Percentiles rank a stretch among this genome's conserved stretches.
Conservation (phyloP, 2,113 vertebrate species). For the Phalacrocorax carbo region DNA sequence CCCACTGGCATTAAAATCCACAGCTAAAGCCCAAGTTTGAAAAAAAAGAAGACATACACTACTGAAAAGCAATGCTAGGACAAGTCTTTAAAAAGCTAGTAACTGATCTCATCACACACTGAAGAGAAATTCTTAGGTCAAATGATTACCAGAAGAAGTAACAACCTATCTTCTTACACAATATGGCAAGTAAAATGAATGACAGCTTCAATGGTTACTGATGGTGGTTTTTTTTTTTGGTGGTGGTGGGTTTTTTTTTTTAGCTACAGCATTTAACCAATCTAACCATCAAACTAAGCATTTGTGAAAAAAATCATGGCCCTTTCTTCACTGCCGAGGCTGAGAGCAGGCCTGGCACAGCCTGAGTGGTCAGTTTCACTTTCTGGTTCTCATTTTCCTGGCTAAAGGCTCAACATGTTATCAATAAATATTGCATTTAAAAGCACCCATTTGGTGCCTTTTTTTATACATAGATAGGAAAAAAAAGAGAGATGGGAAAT, state of each 20-base stretch:
- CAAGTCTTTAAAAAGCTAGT: neutral
- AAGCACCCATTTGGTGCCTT: neutral
- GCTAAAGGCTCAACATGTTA: neutral
- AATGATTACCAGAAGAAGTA: neutral
- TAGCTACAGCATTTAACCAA: neutral
- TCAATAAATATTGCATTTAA: accelerated
- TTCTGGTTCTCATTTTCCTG: neutral
- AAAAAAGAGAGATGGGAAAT: no score
- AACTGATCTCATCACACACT: neutral
- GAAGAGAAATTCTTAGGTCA: neutral
- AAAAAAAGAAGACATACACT: neutral
- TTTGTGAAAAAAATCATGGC: accelerated
- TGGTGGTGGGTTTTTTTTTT: no score
- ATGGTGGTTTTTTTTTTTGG: no score
- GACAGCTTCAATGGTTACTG: neutral
- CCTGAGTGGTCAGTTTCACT: neutral
- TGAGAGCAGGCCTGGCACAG: neutral
- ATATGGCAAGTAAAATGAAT: accelerated
- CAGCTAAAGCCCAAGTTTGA: neutral
- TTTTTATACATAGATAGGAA: neutral
- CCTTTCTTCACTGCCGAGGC: no score
- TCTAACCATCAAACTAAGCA: neutral
- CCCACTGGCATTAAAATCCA: neutral
- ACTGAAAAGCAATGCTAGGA: neutral
- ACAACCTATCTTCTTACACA: neutral